Evolutionary conservation across 2,113 vertebrate genomes (phyloP).

Genomic region (Tinamus guttatus): DNA sequence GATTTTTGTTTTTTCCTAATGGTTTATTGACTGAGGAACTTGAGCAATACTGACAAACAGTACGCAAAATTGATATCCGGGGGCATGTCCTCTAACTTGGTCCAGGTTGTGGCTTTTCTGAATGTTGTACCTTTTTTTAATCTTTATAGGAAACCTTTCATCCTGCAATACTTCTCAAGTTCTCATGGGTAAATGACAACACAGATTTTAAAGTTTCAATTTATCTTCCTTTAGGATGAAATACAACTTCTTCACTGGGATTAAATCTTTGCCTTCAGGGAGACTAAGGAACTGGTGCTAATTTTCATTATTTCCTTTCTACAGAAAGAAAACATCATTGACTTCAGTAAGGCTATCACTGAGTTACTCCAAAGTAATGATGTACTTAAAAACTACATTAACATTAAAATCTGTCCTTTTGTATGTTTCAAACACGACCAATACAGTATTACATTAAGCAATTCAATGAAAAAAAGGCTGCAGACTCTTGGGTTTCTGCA

Average conservation of each 20-base stretch:
- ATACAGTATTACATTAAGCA: not conserved
- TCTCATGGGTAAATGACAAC: not conserved
- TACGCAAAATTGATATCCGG: not conserved
- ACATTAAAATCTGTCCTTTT: not conserved
- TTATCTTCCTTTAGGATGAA: not conserved
- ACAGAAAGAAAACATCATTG: not conserved
- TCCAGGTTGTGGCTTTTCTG: not conserved
- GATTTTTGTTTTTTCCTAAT: fast-evolving
- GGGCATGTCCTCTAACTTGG: not conserved
- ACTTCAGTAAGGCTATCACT: not conserved
- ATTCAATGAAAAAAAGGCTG: not conserved
- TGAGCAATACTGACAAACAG: not conserved
- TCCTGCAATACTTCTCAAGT: not conserved
- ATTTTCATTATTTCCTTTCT: not conserved
- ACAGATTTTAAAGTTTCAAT: not conserved
- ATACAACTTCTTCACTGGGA: not conserved
- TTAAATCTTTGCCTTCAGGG: not conserved
- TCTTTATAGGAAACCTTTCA: not conserved
- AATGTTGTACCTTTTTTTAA: not conserved
- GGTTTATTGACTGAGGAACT: not conserved
- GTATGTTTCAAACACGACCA: not conserved
- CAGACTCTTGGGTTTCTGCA: not conserved
- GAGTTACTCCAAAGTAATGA: not conserved
- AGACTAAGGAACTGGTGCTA: not conserved
- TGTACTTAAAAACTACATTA: no score